phyloP scores from a whole-genome alignment of 2,797 vertebrate genomes.

The Callimico goeldii region DNA sequence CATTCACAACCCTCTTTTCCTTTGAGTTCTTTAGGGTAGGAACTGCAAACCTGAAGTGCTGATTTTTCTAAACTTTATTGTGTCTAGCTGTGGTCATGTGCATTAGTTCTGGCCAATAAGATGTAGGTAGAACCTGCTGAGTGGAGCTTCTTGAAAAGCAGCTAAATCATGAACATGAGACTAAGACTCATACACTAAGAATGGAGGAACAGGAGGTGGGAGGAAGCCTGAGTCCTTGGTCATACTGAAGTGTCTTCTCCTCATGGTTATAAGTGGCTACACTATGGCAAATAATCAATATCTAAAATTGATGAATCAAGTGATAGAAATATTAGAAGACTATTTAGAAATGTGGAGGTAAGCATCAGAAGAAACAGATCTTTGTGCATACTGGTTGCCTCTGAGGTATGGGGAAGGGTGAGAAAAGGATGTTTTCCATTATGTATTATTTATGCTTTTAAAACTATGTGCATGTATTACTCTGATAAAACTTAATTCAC shows the following conservation, averaged over 20 bases:
- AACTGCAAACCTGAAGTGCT: background rate
- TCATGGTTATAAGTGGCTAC: background rate
- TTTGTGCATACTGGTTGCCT: background rate
- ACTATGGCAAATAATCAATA: background rate
- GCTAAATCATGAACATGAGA: background rate
- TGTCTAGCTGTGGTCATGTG: background rate
- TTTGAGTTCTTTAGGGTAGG: background rate
- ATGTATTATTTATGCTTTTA: background rate
- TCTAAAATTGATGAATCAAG: background rate
- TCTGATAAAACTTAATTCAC: constrained; percentile 16
- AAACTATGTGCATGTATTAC: background rate
- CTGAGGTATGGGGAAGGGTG: background rate
- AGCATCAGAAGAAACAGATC: background rate
- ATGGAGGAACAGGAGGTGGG: background rate
- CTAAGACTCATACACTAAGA: background rate
- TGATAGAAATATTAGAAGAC: background rate
- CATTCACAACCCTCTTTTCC: background rate
- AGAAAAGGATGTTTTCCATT: background rate
- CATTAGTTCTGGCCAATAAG: background rate
- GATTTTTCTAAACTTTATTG: background rate
- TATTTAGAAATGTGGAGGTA: background rate
- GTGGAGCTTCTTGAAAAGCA: background rate
- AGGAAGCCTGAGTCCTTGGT: background rate
- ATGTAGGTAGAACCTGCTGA: background rate
- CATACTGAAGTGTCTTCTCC: background rate